These are phyloP conservation scores for Gambusia holbrooki DNA, from an alignment of 2,113 vertebrate species.

Conservation along the genomic window DNA sequence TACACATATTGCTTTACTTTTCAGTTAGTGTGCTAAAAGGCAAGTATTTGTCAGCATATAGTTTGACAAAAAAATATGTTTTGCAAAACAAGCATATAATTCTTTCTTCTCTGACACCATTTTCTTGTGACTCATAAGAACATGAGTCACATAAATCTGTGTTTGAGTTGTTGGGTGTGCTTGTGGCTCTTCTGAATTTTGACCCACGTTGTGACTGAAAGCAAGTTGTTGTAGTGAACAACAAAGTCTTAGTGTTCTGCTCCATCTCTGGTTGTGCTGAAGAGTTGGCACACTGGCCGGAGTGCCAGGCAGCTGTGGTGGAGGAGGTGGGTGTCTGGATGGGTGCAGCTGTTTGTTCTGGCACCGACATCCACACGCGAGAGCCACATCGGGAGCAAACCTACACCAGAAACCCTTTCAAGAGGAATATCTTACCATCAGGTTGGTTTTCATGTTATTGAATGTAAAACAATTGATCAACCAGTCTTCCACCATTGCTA, in stretches of 20 bases:
- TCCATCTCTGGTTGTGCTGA: slow-evolving; percentile 45
- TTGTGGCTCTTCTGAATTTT: slow-evolving; percentile 16
- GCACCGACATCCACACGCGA: not conserved
- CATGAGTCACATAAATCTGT: slow-evolving; percentile 14
- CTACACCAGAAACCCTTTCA: slow-evolving; percentile 1
- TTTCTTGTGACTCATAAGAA: slow-evolving; percentile 9
- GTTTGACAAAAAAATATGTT: not conserved
- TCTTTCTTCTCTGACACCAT: not conserved
- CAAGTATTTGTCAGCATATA: not conserved
- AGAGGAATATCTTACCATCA: not conserved
- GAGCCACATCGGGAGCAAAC: slow-evolving; percentile 15
- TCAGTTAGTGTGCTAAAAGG: too few relatives aligned
- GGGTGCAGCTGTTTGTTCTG: slow-evolving; percentile 20
- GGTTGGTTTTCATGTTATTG: too few relatives aligned
- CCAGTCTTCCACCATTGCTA: too few relatives aligned
- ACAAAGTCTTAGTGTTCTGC: slow-evolving; percentile 43
- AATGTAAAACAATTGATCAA: too few relatives aligned
- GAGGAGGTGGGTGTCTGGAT: not conserved
- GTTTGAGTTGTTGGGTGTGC: not conserved
- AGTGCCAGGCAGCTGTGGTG: slow-evolving; percentile 41
- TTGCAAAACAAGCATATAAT: not conserved
- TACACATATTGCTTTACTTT: too few relatives aligned
- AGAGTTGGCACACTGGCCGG: slow-evolving; percentile 25
- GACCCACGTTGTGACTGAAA: slow-evolving; percentile 18
- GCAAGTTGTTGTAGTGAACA: slow-evolving; percentile 47